Percentiles rank a stretch among this genome's conserved stretches.
These are phyloP conservation scores for Dendrolimus punctatus DNA, from an alignment of 1,140 invertebrate species.

Conservation along the genomic window DNA sequence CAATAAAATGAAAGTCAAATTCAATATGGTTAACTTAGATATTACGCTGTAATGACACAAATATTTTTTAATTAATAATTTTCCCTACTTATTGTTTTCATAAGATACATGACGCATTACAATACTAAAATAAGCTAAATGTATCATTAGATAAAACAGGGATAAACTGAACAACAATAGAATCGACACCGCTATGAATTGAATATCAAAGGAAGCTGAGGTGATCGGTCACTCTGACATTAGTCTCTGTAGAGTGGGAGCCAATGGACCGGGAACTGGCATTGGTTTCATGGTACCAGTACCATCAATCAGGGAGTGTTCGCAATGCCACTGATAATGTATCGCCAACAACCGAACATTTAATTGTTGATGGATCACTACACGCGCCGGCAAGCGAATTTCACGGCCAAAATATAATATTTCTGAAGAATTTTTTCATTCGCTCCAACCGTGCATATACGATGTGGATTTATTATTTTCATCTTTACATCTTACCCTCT, in stretches of 20 bases:
- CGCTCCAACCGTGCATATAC: conserved; percentile 50
- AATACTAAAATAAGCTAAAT: no score
- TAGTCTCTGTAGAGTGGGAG: conserved; percentile 23
- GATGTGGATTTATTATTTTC: conserved; percentile 66
- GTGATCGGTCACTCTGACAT: conserved; percentile 43
- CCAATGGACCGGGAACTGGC: conserved; percentile 29
- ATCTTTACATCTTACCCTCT: conserved; percentile 57
- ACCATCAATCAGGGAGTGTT: conserved; percentile 54
- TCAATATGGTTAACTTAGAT: no score
- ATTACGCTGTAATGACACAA: no score
- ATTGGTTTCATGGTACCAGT: conserved; percentile 38
- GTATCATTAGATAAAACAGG: background rate
- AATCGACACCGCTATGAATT: conserved; percentile 3
- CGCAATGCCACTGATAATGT: conserved; percentile 53
- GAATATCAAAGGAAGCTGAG: conserved; percentile 7
- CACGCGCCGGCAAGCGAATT: conserved; percentile 35
- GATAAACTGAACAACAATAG: background rate
- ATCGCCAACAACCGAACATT: conserved; percentile 56
- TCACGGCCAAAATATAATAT: conserved; percentile 46
- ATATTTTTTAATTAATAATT: no score
- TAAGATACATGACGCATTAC: no score
- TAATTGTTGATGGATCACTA: conserved; percentile 67
- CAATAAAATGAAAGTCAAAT: no score
- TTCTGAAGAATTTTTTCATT: conserved; percentile 41
- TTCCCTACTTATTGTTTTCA: no score